A percentile compares a stretch with the other conserved stretches of the same genome.
phyloP scores from a whole-genome alignment of 2,113 vertebrate genomes.

The Rhombomys opimus region DNA sequence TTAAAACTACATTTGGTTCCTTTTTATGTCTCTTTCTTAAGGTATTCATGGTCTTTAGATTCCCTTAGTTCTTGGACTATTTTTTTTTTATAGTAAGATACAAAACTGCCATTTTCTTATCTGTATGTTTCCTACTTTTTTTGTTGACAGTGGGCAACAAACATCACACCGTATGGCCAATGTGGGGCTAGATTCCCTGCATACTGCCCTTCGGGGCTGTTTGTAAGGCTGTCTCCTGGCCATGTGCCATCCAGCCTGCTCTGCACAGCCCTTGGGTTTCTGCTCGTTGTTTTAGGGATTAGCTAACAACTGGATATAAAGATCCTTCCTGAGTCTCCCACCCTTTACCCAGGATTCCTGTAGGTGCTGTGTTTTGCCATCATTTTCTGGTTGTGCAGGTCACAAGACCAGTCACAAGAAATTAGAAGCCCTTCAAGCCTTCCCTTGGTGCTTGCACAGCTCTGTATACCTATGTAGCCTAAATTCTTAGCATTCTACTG shows the following conservation, averaged over 20 bases:
- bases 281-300: not conserved
- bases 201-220: not conserved
- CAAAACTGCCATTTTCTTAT: not conserved
- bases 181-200: not conserved
- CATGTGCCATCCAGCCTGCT: not conserved
- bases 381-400: too few species aligned
- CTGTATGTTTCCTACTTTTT: not conserved
- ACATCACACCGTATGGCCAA: not conserved
- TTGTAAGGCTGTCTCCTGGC: not conserved
- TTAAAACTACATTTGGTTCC: not conserved
- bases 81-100: not conserved
- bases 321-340: not conserved
- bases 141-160: not conserved
- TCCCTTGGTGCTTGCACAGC: not conserved
- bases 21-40: not conserved
- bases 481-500: not conserved
- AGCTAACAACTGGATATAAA: not conserved
- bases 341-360: not conserved
- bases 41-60: not conserved
- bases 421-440: not conserved
- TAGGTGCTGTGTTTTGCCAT: not conserved
- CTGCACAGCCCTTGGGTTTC: not conserved
- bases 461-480: fast-evolving
- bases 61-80: not conserved
- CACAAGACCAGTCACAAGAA: not conserved